phyloP scores from a whole-genome alignment of 2,888 invertebrate genomes.

The Tromatobia lineatoria region DNA sequence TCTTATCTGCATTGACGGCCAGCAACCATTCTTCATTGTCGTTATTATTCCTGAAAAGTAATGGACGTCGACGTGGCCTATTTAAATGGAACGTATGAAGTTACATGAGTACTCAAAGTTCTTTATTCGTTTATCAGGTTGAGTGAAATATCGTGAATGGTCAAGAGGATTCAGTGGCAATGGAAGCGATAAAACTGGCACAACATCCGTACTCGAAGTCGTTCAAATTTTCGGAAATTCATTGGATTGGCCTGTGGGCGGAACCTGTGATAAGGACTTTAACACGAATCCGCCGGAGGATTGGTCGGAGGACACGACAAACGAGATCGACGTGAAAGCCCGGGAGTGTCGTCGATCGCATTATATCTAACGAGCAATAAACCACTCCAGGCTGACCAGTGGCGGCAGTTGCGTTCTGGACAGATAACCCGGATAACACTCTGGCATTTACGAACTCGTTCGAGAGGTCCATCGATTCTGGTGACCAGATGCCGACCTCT shows the following conservation, averaged over 20 bases:
- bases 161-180: constrained; percentile 4
- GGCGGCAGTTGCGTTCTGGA: constrained; percentile 42
- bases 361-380: constrained; percentile 67
- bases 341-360: constrained; percentile 61
- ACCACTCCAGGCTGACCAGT: constrained; percentile 58
- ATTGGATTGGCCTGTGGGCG: constrained; percentile 17
- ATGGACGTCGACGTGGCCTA: too few species aligned
- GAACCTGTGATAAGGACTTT: constrained; percentile 52
- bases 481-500: constrained; percentile 36
- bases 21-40: not conserved
- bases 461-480: constrained; percentile 56
- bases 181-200: not conserved
- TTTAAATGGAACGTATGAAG: not conserved
- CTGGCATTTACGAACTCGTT: constrained; percentile 43
- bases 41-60: not conserved
- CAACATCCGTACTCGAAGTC: not conserved
- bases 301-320: constrained; percentile 40
- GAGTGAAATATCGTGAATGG: not conserved
- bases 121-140: not conserved
- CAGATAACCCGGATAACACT: constrained; percentile 61
- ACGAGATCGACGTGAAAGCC: constrained; percentile 54
- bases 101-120: not conserved
- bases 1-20: not conserved
- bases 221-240: constrained; percentile 12
- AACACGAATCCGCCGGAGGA: constrained; percentile 36